phyloP scores from a whole-genome alignment of 2,113 vertebrate genomes.

The Scopus umbretta region DNA sequence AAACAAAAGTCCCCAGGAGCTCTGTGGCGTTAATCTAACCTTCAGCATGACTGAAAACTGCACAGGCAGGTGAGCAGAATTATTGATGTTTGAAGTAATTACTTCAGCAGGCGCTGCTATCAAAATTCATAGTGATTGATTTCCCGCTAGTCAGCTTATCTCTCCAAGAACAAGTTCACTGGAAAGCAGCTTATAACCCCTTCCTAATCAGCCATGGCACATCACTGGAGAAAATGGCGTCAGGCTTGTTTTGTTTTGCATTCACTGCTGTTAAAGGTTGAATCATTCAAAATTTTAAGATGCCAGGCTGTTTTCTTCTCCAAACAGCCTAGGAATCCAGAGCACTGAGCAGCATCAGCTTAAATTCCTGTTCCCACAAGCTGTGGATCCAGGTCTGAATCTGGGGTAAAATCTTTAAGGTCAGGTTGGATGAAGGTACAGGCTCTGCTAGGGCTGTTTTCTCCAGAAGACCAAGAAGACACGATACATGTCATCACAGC shows the following conservation, averaged over 20 bases:
- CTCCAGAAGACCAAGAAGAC: background rate
- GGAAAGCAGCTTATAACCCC: slow-evolving; percentile 62
- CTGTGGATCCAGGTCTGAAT: background rate
- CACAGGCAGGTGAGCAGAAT: slow-evolving; percentile 54
- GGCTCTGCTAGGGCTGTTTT: background rate
- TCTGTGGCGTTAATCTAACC: slow-evolving; percentile 19
- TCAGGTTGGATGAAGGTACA: background rate
- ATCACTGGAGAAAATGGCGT: slow-evolving; percentile 37
- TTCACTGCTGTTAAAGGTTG: slow-evolving; percentile 37
- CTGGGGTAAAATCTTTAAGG: background rate
- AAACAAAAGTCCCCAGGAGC: background rate
- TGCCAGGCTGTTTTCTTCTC: background rate
- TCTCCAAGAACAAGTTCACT: slow-evolving; percentile 46
- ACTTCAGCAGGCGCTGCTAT: slow-evolving; percentile 57
- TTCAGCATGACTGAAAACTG: slow-evolving; percentile 44
- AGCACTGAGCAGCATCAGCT: background rate
- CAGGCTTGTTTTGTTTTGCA: slow-evolving; percentile 52
- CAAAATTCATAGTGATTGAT: slow-evolving; percentile 69
- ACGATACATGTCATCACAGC: background rate
- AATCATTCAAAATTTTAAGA: slow-evolving; percentile 28
- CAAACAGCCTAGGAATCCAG: background rate
- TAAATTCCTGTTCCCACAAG: background rate
- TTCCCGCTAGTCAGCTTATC: slow-evolving; percentile 66
- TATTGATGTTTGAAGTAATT: slow-evolving; percentile 62
- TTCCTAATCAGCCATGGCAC: slow-evolving; percentile 64